phyloP scores from a whole-genome alignment of 2,888 invertebrate genomes.

The Ceratothoa steindachneri region DNA sequence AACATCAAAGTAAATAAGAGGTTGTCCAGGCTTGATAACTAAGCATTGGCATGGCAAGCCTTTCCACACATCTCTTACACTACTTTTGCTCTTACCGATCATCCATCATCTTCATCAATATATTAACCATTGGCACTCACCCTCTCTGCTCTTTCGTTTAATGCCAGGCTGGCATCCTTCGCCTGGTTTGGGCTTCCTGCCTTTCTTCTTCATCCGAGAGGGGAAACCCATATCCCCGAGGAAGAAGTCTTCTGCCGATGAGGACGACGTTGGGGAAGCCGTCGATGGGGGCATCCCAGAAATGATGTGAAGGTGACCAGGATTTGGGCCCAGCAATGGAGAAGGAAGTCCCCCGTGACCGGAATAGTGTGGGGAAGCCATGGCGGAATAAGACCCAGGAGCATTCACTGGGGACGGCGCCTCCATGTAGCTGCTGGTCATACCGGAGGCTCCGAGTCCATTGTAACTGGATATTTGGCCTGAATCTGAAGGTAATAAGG shows the following conservation, averaged over 20 bases:
- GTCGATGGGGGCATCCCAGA: constrained; percentile 32
- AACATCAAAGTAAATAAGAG: too few relatives aligned
- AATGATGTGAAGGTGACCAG: constrained; percentile 25
- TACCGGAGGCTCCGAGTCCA: constrained; percentile 22
- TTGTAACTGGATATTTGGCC: constrained; percentile 31
- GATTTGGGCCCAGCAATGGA: constrained; percentile 29
- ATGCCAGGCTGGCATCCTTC: constrained; percentile 58
- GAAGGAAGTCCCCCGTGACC: constrained; percentile 23
- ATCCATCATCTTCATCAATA: too few relatives aligned
- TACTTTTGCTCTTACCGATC: too few relatives aligned
- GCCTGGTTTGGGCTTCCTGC: constrained; percentile 68
- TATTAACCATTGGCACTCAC: too few relatives aligned
- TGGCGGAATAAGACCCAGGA: constrained; percentile 10
- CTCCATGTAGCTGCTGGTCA: constrained; percentile 26
- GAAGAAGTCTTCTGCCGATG: constrained; percentile 46
- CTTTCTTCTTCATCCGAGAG: constrained; percentile 65
- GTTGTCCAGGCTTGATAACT: too few relatives aligned
- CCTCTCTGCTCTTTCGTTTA: constrained; percentile 90
- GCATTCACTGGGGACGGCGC: constrained; percentile 35
- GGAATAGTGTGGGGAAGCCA: constrained; percentile 35
- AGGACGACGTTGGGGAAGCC: constrained; percentile 42
- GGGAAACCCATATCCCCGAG: constrained; percentile 44
- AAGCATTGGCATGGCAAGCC: too few relatives aligned
- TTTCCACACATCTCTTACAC: too few relatives aligned
- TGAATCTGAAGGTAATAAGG: constrained; percentile 27